Base-by-base conservation (phyloP, 2,888 invertebrate genomes). In the Amphipyra tragopoginis region DNA sequence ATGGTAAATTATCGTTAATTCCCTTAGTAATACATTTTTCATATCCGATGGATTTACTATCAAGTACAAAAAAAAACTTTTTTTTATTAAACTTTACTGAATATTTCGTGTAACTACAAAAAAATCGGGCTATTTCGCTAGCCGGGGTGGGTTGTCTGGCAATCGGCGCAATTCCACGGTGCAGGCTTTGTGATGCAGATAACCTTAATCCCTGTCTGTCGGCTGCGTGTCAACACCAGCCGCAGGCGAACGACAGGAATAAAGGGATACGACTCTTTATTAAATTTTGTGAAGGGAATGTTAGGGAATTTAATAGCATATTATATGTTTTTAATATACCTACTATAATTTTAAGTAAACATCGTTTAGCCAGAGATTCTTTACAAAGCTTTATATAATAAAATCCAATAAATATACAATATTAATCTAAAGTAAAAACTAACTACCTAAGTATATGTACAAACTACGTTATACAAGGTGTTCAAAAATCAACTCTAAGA, bases 131-230 rank as follows among this genome's bases (percentile, higher is more conserved):
- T 54, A 13, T 42, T 36, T 55, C 44, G 50, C 36, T 45, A 42
- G 42, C 39, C 68, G 36, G 60, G 65, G 48, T 59, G 70, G 70
- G 60, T 77, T 70, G 72, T 66, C 78, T 75, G 64, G 71, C 67
- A 78, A 71, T 78, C 75, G 78, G 61, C 75, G 74, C 78, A 72
- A 69, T 71, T 64, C 75, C 69, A 68, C 79, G 80, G 78, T 81
- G 83, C 83, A 81, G 83, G 92, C 93, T 93, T 94, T 94, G 93
- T 94, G 91, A 94, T 94, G 94, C 93, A 93, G 93, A 94, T 94
- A 87, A 86, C 92, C 90, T 85, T 93, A 92, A 93, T 92, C 93
- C 92, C 83, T 90, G 91, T 90, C 93, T 94, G 93, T 92, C 92
- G 90, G 85, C 87, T 86, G 84, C 90, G 89, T 91, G 93, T 94